phyloP scores from a whole-genome alignment of 2,888 invertebrate species.

The Resseliella maxima region DNA sequence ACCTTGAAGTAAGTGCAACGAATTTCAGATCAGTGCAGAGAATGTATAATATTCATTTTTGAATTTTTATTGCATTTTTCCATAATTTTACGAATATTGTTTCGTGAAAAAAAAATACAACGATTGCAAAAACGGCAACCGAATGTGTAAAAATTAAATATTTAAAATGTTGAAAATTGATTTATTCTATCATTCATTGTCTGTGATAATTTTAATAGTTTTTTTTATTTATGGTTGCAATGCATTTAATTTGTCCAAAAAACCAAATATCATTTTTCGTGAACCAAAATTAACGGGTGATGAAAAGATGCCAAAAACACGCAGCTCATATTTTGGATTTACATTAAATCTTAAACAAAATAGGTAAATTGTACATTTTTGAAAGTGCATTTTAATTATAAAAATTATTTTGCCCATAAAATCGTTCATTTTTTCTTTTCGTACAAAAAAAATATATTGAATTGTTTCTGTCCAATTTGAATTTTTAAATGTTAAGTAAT shows the following conservation, averaged over 20 bases:
- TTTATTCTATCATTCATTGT: background rate
- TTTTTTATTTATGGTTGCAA: background rate
- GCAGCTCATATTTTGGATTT: slow-evolving; percentile 66
- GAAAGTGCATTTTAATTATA: background rate
- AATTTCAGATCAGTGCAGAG: too few species aligned
- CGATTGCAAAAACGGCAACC: too few species aligned
- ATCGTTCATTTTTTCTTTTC: too few species aligned
- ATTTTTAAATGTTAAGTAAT: background rate
- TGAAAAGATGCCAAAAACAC: slow-evolving; percentile 62
- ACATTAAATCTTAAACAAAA: slow-evolving; percentile 64
- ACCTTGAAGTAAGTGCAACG: too few species aligned
- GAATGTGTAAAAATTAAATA: background rate
- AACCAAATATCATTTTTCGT: slow-evolving; percentile 63
- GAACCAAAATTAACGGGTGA: slow-evolving; percentile 62
- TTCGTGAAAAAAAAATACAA: too few species aligned
- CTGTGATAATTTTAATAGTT: background rate
- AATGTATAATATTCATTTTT: too few species aligned
- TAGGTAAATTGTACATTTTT: slow-evolving; percentile 64
- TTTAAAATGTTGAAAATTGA: background rate
- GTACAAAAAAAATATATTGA: too few species aligned
- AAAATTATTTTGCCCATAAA: background rate
- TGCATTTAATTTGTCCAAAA: slow-evolving; percentile 65
- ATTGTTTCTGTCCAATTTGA: background rate
- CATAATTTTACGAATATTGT: too few species aligned
- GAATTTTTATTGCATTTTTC: too few species aligned